Conservation (phyloP, 2,113 vertebrate species). For the Paramormyrops kingsleyae region DNA sequence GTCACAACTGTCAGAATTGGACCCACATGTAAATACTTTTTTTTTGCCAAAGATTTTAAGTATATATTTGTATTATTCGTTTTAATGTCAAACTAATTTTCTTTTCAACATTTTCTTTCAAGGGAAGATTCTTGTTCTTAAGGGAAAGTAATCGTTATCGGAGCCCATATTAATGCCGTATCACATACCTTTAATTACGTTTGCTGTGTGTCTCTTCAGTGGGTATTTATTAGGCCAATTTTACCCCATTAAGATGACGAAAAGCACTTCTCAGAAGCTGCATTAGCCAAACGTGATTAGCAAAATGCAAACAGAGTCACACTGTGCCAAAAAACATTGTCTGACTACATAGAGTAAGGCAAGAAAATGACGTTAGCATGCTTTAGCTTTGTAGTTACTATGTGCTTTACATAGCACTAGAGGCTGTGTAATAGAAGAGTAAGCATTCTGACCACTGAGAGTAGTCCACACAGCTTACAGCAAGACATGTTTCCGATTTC, state of each 20-base stretch:
- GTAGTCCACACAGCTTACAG: background rate
- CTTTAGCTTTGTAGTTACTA: background rate
- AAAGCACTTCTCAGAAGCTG: slow-evolving; percentile 35
- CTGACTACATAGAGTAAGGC: background rate
- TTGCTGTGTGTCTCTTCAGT: slow-evolving; percentile 6
- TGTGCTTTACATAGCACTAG: background rate
- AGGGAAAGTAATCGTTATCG: slow-evolving; percentile 15
- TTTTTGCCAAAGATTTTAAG: slow-evolving; percentile 55
- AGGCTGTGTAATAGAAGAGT: background rate
- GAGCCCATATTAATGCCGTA: background rate
- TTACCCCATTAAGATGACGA: slow-evolving; percentile 19
- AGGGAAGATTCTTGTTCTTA: slow-evolving; percentile 7
- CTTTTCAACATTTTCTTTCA: slow-evolving; percentile 6
- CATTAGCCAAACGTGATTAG: background rate
- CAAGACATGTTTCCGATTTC: background rate
- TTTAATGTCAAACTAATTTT: slow-evolving; percentile 17
- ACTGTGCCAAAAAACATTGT: slow-evolving; percentile 10
- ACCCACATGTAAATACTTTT: slow-evolving; percentile 42
- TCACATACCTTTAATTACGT: background rate
- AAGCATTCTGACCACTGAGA: background rate
- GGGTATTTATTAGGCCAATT: background rate
- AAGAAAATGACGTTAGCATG: background rate
- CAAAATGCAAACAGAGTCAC: slow-evolving; percentile 26
- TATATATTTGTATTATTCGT: slow-evolving; percentile 37
- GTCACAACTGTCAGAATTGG: slow-evolving; percentile 20